These are phyloP conservation scores for Gastracanthus pulcherrimus DNA, from an alignment of 2,888 invertebrate species.

Conservation along the genomic window DNA sequence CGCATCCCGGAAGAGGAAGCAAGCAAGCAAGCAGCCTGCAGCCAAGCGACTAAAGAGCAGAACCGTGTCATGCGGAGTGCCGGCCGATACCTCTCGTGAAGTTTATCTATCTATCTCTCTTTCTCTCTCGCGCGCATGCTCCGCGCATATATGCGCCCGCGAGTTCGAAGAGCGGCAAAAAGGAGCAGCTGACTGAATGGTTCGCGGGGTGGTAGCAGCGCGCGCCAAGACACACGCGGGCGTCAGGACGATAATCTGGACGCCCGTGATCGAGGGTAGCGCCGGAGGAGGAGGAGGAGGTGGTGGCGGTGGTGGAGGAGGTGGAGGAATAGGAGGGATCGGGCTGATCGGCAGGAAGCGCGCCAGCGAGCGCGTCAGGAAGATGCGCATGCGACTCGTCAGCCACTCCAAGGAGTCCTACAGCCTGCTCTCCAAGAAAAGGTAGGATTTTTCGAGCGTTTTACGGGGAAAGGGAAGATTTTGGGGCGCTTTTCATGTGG, in stretches of 20 bases:
- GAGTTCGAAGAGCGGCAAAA: background rate
- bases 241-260: constrained; percentile 38
- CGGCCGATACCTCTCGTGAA: background rate
- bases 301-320: constrained; percentile 35
- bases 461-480: too few relatives aligned
- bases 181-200: constrained; percentile 22
- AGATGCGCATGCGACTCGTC: constrained; percentile 75
- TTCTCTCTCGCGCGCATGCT: too few relatives aligned
- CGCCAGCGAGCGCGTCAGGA: constrained; percentile 66
- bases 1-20: constrained; percentile 15
- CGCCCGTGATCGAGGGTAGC: constrained; percentile 72
- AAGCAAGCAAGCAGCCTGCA: too few relatives aligned
- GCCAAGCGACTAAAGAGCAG: constrained; percentile 45
- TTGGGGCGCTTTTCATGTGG: too few relatives aligned
- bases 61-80: constrained; percentile 49
- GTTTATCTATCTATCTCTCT: too few relatives aligned
- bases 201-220: constrained; percentile 21
- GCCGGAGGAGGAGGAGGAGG: constrained; percentile 62
- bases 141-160: too few relatives aligned
- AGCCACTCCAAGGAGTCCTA: constrained; percentile 76
- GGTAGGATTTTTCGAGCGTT: too few relatives aligned
- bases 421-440: constrained; percentile 75
- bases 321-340: constrained; percentile 62
- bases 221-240: constrained; percentile 24
- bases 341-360: constrained; percentile 69